Evolutionary conservation across 37 sponge, comb jelly and placozoan species (phyloP), one percentile per base, ranked within the genome.

Genomic region (Tethya wilhelma): DNA sequence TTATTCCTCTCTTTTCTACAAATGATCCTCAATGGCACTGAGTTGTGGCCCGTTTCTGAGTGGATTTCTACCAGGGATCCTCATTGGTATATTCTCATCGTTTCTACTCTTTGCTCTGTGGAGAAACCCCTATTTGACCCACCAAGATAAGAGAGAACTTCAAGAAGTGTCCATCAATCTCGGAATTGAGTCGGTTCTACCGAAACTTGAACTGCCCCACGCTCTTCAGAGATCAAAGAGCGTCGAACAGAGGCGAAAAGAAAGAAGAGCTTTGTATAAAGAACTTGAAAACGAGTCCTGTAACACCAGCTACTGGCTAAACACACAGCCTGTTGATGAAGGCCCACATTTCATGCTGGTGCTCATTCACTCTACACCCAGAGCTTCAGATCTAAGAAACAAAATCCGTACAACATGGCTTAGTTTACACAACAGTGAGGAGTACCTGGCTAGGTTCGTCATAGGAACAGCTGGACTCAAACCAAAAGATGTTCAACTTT

Each of bases 391-490:
- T 66, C 34, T 46, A 32, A 74, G 93, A 65, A 43, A 81, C 14
- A 68, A 78, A 33, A 81, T 89, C 9, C 74, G 93, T 30, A 38
- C 58, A 19, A 93, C 90, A 4, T 93, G 93, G 93, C 49, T 93
- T 39, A 25, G 22, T 2, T 31, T 37, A 11, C 23, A 44, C 29
- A 3, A 36, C 14, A 53, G 74, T 7, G 28, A 40, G 8, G 30
- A 8, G 60, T 77, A 78, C 26, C 59, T 57, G 22, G 41, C 30
- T 12, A 79, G 69, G 44, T 93, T 93, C 58, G 81, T 93, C 19
- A 58, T 93, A 4, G 93, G 90, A 28, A 89, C 49, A 31, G 40
- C 36, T 2, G 42, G 30, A 0, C 53, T 81, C 6, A 30, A 39
- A 0, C 45, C 57, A 5, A 33, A 20, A 25, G 41, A 68, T 19